phyloP scores from a whole-genome alignment of 2,888 invertebrate genomes.

The Zygaena filipendulae region DNA sequence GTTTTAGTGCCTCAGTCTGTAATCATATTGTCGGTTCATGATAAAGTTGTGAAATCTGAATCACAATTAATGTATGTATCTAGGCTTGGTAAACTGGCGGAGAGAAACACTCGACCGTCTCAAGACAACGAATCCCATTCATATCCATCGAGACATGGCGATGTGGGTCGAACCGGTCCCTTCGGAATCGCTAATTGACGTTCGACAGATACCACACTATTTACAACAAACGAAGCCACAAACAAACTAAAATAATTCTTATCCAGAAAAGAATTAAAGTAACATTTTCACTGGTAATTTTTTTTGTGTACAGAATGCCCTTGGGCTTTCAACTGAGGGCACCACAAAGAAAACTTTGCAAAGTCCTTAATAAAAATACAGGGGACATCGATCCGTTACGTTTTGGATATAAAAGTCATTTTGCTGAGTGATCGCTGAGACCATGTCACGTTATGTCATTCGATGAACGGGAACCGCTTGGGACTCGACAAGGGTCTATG shows the following conservation, averaged over 20 bases:
- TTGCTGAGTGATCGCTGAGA: conserved; percentile 52
- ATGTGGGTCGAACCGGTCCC: conserved; percentile 43
- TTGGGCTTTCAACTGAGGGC: conserved; percentile 35
- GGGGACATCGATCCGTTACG: conserved; percentile 53
- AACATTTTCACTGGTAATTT: conserved; percentile 27
- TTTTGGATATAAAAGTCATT: conserved; percentile 54
- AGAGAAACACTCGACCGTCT: conserved; percentile 5
- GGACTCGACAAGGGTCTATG: conserved; percentile 36
- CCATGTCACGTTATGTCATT: conserved; percentile 55
- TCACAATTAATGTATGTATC: too few species aligned
- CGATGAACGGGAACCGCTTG: conserved; percentile 34
- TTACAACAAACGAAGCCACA: conserved; percentile 23
- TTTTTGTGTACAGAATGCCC: conserved; percentile 32
- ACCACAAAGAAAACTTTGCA: conserved; percentile 36
- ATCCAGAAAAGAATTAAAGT: conserved; percentile 24
- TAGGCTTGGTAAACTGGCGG: too few species aligned
- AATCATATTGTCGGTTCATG: too few species aligned
- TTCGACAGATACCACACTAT: conserved; percentile 35
- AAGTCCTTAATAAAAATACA: conserved; percentile 34
- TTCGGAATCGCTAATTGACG: conserved; percentile 51
- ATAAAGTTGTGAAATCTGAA: too few species aligned
- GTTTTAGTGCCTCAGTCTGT: too few species aligned
- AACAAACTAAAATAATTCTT: too few species aligned
- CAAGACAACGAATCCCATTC: conserved; percentile 27
- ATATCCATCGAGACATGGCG: conserved; percentile 35